phyloP scores from a whole-genome alignment of 2,797 vertebrate genomes.

The Hippocampus kuda region DNA sequence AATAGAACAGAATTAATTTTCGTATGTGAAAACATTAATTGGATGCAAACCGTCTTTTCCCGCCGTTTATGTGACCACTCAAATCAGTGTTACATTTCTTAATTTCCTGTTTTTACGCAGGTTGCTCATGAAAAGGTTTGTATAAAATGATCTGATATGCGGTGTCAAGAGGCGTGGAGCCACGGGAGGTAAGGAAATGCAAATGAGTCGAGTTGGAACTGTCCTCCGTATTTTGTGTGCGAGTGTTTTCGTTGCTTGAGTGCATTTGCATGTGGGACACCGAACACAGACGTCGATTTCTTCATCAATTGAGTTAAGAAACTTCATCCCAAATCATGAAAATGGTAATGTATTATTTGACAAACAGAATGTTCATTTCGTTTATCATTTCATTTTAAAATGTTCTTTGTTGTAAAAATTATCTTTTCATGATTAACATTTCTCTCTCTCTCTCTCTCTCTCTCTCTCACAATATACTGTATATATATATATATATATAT shows the following conservation, averaged over 20 bases:
- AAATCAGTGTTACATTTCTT: no score
- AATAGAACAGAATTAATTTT: no score
- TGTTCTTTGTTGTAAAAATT: no score
- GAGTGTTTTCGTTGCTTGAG: constrained; percentile 18
- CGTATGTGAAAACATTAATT: no score
- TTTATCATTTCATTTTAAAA: background rate
- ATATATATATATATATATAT: no score
- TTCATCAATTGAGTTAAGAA: background rate
- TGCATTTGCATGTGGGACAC: constrained; percentile 39
- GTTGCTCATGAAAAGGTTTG: background rate
- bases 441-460: no score
- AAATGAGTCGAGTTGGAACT: constrained; percentile 34
- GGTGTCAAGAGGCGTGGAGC: background rate
- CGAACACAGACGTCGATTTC: constrained; percentile 24
- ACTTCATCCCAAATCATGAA: constrained; percentile 27
- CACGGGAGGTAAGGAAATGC: constrained; percentile 49
- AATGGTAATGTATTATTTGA: constrained; percentile 57
- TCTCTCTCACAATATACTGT: no score
- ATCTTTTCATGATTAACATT: no score
- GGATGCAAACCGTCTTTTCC: no score
- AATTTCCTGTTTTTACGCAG: background rate
- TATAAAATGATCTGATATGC: background rate
- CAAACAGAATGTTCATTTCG: background rate
- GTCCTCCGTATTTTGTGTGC: constrained; percentile 9
- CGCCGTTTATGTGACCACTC: no score